Evolutionary conservation across 2,888 invertebrate genomes (phyloP).

Genomic region (Morpho achilles): DNA sequence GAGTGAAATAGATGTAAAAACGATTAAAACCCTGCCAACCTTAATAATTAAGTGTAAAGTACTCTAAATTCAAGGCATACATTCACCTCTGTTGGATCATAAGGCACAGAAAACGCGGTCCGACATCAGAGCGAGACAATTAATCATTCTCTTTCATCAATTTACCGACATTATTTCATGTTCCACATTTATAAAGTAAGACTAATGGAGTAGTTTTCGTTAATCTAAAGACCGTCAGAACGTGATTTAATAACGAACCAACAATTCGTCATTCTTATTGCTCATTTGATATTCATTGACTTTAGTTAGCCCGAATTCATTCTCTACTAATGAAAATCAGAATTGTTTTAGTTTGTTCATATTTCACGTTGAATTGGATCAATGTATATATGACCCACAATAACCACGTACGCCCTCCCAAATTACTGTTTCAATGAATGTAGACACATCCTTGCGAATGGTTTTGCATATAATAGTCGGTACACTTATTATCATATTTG

Average conservation of each 20-base stretch:
- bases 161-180: conserved; percentile 30
- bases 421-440: too few relatives aligned
- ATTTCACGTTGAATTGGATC: too few relatives aligned
- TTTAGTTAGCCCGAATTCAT: not conserved
- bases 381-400: too few relatives aligned
- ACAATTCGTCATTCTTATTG: conserved; percentile 4
- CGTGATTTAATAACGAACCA: conserved; percentile 11
- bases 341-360: too few relatives aligned
- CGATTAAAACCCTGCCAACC: too few relatives aligned
- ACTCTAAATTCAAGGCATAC: not conserved
- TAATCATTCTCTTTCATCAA: conserved; percentile 44
- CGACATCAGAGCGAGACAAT: conserved; percentile 33
- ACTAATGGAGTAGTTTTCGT: conserved; percentile 32
- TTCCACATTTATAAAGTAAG: conserved; percentile 35
- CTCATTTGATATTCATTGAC: conserved; percentile 12
- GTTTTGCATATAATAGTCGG: too few relatives aligned
- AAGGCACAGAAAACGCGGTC: conserved; percentile 31
- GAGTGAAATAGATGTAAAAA: too few relatives aligned
- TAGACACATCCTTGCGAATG: too few relatives aligned
- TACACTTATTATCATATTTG: too few relatives aligned
- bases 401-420: too few relatives aligned
- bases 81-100: conserved; percentile 17
- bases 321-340: too few relatives aligned
- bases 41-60: not conserved
- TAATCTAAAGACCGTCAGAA: conserved; percentile 1